A percentile compares a stretch with the other conserved stretches of the same genome.
Evolutionary conservation across 2,888 invertebrate genomes (phyloP).

Genomic region (Sinohyriopsis cumingii): DNA sequence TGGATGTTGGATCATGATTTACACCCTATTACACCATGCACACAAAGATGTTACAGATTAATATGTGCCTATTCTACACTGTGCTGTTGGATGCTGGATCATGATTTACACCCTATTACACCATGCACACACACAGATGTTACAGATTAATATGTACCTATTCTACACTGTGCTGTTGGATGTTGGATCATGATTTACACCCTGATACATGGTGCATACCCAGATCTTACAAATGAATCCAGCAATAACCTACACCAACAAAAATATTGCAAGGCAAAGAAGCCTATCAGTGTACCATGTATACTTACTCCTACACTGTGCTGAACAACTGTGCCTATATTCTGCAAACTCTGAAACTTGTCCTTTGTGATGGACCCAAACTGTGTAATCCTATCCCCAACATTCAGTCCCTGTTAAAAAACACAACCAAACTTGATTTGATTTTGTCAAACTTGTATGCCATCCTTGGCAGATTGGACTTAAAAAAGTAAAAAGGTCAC

Average conservation of each 20-base stretch:
- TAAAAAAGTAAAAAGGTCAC: too few relatives aligned
- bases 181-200: background rate
- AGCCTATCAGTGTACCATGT: background rate
- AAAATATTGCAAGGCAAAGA: background rate
- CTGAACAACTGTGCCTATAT: slow-evolving; percentile 64
- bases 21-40: too few relatives aligned
- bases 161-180: background rate
- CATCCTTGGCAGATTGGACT: too few relatives aligned
- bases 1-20: background rate
- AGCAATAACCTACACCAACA: background rate
- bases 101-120: too few relatives aligned
- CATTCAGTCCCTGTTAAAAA: slow-evolving; percentile 59
- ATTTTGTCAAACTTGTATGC: background rate
- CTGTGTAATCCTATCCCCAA: slow-evolving; percentile 60
- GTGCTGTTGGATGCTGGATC: too few relatives aligned
- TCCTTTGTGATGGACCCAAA: slow-evolving; percentile 66
- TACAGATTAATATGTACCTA: too few relatives aligned
- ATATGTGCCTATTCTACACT: too few relatives aligned
- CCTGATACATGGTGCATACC: too few relatives aligned
- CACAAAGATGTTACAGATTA: too few relatives aligned
- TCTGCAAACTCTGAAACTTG: slow-evolving; percentile 65
- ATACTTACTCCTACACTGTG: slow-evolving; percentile 67
- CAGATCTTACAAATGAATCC: too few relatives aligned
- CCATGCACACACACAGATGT: too few relatives aligned
- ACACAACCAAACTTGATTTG: slow-evolving; percentile 1